Percentiles rank a stretch among this genome's conserved stretches.
Conservation (phyloP, 2,113 vertebrate genomes). For the Propithecus coquereli region DNA sequence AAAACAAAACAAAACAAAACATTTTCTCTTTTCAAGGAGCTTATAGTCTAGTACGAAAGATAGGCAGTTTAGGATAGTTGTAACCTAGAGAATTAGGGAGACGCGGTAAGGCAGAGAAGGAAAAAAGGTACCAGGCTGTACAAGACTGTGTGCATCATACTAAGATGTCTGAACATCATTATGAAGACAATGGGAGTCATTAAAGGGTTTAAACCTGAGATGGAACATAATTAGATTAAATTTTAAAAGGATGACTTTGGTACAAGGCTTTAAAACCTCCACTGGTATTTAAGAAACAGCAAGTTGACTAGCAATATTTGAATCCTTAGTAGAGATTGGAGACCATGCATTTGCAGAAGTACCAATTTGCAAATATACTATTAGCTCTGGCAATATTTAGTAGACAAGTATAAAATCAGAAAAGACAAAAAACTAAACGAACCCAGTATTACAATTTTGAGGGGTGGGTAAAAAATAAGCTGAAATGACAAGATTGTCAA, state of each 20-base stretch:
- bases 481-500: not conserved
- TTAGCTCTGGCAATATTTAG: not conserved
- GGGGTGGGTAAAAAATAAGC: not conserved
- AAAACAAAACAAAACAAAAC: not conserved
- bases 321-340: not conserved
- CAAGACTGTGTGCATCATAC: not conserved
- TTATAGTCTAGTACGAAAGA: not conserved
- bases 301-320: not conserved
- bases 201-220: not conserved
- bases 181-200: not conserved
- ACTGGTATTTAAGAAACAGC: not conserved
- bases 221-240: not conserved
- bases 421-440: not conserved
- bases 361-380: not conserved
- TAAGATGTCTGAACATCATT: not conserved
- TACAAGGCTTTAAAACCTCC: not conserved
- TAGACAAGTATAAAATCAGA: not conserved
- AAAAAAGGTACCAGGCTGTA: not conserved
- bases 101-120: not conserved
- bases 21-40: not conserved
- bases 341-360: not conserved
- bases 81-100: not conserved
- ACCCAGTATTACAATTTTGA: not conserved
- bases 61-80: not conserved
- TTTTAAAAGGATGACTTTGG: not conserved